A percentile compares a stretch with the other conserved stretches of the same genome.
phyloP scores from a whole-genome alignment of 1,140 invertebrate genomes.

The Mercenaria mercenaria region DNA sequence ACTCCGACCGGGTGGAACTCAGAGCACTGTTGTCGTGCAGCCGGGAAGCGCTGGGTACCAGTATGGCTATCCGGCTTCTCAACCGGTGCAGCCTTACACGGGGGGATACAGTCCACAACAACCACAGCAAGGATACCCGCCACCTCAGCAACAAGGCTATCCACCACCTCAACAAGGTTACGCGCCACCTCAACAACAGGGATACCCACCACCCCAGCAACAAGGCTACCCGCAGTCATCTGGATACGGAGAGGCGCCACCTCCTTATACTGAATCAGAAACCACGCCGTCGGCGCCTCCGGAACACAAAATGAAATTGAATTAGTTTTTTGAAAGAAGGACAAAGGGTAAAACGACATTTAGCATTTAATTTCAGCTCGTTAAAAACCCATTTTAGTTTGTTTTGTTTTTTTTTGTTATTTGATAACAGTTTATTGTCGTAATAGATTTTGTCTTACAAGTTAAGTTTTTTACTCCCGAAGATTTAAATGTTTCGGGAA shows the following conservation, averaged over 20 bases:
- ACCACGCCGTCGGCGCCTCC: slow-evolving; percentile 39
- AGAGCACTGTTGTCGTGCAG: slow-evolving; percentile 20
- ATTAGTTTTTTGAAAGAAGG: background rate
- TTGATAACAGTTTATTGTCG: no score
- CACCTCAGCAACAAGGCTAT: slow-evolving; percentile 19
- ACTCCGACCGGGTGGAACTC: background rate
- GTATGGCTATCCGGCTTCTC: slow-evolving; percentile 22
- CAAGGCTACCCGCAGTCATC: background rate
- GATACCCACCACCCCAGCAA: slow-evolving; percentile 23
- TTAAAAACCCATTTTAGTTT: no score
- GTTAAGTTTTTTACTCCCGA: no score
- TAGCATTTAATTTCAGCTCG: no score
- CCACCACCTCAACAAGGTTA: background rate
- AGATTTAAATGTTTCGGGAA: no score
- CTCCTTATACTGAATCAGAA: slow-evolving; percentile 33
- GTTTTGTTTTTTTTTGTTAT: no score
- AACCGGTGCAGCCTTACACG: background rate
- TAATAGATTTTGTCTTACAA: no score
- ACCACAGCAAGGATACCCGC: slow-evolving; percentile 4
- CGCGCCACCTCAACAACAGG: background rate
- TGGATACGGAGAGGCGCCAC: slow-evolving; percentile 42
- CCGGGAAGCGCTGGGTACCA: slow-evolving; percentile 41
- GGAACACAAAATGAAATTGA: slow-evolving; percentile 26
- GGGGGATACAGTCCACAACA: slow-evolving; percentile 25
- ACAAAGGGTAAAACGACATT: no score